These are phyloP conservation scores for Cheilosia vernalis DNA, from an alignment of 2,888 invertebrate genomes.

Conservation along the genomic window DNA sequence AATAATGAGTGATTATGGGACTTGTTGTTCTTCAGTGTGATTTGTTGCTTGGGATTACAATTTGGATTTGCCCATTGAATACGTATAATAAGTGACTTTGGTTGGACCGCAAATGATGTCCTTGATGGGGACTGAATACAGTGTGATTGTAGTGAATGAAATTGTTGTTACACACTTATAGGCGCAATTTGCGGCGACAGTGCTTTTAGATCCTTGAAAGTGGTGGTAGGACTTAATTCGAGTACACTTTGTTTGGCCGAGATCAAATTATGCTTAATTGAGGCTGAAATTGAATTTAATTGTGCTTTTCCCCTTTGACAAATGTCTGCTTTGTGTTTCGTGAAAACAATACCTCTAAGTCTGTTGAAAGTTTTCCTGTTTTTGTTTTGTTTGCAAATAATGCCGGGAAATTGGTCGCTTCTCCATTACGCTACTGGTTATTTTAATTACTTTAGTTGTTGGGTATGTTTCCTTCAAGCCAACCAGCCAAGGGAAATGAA, in stretches of 20 bases:
- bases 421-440: neutral
- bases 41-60: constrained; percentile 16
- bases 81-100: neutral
- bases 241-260: too few species aligned
- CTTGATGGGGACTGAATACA: too few species aligned
- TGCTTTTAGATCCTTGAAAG: too few species aligned
- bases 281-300: too few species aligned
- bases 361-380: neutral
- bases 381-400: neutral
- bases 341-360: too few species aligned
- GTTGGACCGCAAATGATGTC: neutral
- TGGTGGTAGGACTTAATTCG: too few species aligned
- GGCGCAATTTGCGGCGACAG: too few species aligned
- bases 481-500: neutral
- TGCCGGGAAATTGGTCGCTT: neutral
- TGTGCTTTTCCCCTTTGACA: too few species aligned
- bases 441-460: constrained; percentile 14
- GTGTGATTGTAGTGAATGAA: too few species aligned
- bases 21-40: constrained; percentile 32
- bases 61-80: neutral
- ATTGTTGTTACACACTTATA: too few species aligned
- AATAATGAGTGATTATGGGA: constrained; percentile 22
- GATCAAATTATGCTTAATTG: too few species aligned
- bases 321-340: too few species aligned
- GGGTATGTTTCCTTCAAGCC: neutral